Evolutionary conservation across 2,113 vertebrate genomes (phyloP), one percentile per base, ranked within the genome.

Genomic region (Kryptolebias marmoratus): DNA sequence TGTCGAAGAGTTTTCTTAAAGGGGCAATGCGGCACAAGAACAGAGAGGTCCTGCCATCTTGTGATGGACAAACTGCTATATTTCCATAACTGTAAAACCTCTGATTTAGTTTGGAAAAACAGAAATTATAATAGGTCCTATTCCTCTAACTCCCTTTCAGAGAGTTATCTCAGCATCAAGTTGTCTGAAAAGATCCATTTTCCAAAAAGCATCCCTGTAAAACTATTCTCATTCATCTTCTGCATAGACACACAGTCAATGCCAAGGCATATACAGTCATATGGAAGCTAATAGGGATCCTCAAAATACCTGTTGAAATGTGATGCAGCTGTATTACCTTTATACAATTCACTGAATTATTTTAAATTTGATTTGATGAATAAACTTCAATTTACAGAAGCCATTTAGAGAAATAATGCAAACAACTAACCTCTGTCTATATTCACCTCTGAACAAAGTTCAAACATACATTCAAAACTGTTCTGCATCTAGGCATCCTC

Each of bases 41-140:
- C 80, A 49, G 74, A 74, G 73, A 85, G 74, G 79, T 68, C 74
- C 79, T 50, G 58, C 28, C 31, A 12, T 82, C 79, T 85, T n/a
- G 58, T 87, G 86, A 85, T 80, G 90, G 72, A 85, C 44, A 79
- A 88, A 79, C 63, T 82, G 80, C 82, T 91, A 87, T 88, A 84
- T 90, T 88, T 89, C 76, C 74, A 82, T 65, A 62, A 75, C 54
- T 76, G 77, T 87, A 83, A 82, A 87, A 83, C 88, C 49, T 73
- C 75, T 81, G 71, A 31, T 58, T 71, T 87, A 71, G 70, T 54
- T 68, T 79, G 5, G 15, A 65, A 45, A 54, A 79, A 69, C 56
- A 72, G 71, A 81, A 72, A 83, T 30, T 49, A 74, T 67, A 81
- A 71, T 72, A 66, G 47, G 59, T 61, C 27, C 55, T 49, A 69